These are phyloP conservation scores for Rhopalosiphum padi DNA, from an alignment of 1,140 invertebrate species.

Conservation along the genomic window DNA sequence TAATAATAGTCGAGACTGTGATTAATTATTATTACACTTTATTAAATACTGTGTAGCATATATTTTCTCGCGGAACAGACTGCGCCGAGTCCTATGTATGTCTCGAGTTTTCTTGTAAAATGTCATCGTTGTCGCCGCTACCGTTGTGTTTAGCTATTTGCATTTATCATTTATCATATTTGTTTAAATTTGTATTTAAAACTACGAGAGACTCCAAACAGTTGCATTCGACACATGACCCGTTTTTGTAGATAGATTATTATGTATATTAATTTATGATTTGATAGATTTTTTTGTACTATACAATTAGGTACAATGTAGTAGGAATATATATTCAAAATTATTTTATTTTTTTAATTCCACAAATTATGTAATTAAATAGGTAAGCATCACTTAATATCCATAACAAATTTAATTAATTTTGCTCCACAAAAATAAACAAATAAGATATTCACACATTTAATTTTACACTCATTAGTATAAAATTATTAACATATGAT, in stretches of 20 bases:
- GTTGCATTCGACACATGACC: background rate
- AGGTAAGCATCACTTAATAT: too few relatives aligned
- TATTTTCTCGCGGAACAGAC: background rate
- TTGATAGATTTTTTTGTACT: too few relatives aligned
- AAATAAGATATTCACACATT: too few relatives aligned
- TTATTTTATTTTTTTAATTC: too few relatives aligned
- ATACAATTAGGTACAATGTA: too few relatives aligned
- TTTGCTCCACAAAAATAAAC: too few relatives aligned
- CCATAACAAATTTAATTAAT: too few relatives aligned
- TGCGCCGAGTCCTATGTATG: background rate
- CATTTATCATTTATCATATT: background rate
- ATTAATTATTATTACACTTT: background rate
- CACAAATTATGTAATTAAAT: too few relatives aligned
- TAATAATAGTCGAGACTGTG: constrained; percentile 6
- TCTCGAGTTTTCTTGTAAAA: background rate
- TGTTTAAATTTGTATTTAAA: background rate
- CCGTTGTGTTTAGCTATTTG: background rate
- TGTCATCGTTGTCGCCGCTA: background rate
- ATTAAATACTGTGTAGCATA: constrained; percentile 6
- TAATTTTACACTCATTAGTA: too few relatives aligned
- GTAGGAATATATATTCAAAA: too few relatives aligned
- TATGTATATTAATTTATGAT: too few relatives aligned
- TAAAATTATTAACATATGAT: too few relatives aligned
- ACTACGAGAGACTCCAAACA: background rate
- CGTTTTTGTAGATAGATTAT: background rate